Evolutionary conservation across 2,113 vertebrate species (phyloP).

Genomic region (Apteryx mantelli): DNA sequence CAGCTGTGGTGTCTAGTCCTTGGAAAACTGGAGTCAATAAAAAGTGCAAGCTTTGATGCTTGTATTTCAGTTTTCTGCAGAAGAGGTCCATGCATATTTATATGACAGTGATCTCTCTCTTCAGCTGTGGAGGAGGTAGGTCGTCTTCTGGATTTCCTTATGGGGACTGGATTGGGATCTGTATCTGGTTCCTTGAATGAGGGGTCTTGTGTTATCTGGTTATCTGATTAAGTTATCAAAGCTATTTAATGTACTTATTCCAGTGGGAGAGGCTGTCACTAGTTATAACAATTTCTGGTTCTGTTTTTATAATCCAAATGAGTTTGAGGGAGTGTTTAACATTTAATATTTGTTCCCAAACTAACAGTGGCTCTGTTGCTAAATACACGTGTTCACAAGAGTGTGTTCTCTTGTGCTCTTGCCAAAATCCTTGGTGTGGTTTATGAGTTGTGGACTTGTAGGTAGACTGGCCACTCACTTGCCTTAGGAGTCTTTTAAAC

Average conservation of each 20-base stretch:
- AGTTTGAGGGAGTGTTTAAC: not conserved
- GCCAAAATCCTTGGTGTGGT: not conserved
- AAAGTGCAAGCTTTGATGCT: not conserved
- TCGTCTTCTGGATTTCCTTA: not conserved
- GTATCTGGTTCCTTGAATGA: not conserved
- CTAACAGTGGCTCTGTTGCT: not conserved
- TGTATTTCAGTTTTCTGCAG: not conserved
- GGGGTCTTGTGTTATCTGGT: not conserved
- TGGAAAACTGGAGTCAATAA: not conserved
- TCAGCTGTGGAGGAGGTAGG: accelerated
- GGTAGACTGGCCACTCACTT: not conserved
- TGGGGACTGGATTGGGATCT: not conserved
- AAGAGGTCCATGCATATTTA: not conserved
- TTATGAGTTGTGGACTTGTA: not conserved
- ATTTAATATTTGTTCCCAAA: not conserved
- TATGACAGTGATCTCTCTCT: not conserved
- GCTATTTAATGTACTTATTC: not conserved
- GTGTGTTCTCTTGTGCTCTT: not conserved
- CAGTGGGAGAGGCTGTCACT: not conserved
- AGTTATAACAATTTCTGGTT: not conserved
- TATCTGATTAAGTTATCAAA: not conserved
- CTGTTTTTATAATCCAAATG: not conserved
- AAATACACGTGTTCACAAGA: not conserved
- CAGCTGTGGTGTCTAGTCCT: not conserved
- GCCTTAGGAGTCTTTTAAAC: not conserved